These are phyloP conservation scores for Poeciliopsis gracilis DNA, from an alignment of 2,797 vertebrate species.

Conservation along the genomic window DNA sequence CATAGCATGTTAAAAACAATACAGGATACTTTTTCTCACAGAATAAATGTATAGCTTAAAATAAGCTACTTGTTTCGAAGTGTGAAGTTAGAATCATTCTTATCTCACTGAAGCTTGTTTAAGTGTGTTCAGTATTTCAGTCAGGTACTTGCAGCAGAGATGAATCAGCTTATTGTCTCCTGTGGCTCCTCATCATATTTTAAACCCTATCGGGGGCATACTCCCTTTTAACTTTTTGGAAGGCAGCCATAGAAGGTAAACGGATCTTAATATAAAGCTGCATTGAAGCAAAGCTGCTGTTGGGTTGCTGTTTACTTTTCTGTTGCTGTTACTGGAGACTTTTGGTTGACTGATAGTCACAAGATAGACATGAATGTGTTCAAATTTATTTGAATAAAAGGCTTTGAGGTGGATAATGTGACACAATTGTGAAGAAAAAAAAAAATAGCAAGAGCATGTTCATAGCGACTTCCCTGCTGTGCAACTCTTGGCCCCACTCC, in stretches of 20 bases:
- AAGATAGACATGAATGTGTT: neutral
- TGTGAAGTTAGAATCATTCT: constrained; percentile 22
- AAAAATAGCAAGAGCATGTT: neutral
- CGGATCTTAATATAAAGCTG: constrained; percentile 17
- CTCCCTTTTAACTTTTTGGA: constrained; percentile 52
- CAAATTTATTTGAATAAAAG: constrained; percentile 2
- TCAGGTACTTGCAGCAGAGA: constrained; percentile 34
- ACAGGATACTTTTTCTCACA: neutral
- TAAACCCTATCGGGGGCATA: constrained; percentile 47
- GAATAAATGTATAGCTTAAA: neutral
- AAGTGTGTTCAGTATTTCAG: constrained; percentile 46
- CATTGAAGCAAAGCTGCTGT: constrained; percentile 5
- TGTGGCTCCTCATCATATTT: constrained; percentile 42
- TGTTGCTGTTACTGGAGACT: neutral
- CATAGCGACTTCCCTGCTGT: neutral
- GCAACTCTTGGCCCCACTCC: neutral
- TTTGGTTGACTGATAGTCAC: neutral
- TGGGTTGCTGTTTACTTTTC: neutral
- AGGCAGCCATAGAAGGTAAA: constrained; percentile 18
- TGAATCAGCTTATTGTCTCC: constrained; percentile 47
- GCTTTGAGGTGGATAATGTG: constrained; percentile 30
- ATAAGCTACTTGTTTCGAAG: neutral
- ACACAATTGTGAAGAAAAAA: neutral
- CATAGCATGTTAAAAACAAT: neutral
- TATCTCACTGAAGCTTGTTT: constrained; percentile 22